Evolutionary conservation across 2,888 invertebrate species (phyloP), one percentile per base, ranked within the genome.

Genomic region (Dioctria linearis): DNA sequence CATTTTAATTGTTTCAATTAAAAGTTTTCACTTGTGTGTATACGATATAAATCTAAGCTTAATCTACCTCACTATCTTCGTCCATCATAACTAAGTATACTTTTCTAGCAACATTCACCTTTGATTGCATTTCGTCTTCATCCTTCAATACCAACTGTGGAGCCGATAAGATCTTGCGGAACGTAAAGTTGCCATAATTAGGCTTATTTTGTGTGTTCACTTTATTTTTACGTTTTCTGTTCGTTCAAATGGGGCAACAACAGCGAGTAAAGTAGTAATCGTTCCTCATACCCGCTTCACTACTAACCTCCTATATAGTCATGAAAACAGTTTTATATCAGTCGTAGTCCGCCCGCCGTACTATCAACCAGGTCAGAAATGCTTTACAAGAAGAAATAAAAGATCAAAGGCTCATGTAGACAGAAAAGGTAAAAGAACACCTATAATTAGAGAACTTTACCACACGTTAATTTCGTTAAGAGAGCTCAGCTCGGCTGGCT

Each of bases 391-490:
- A 66, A 43, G 59, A 67, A 79, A 59, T 59, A 57, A 57, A 79
- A 57, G 43, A 67, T 66, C 79, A 79, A 69, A 69, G 67, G 59
- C 76, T 61, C 25, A 25, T 25, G 76, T 40, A 63, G 63, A 43
- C 49, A 63, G 49, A 63, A 76, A 63, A 63, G 76, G 76, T 63
- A 66, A 43, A 66, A 59, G 80, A 83, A 84, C 83, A 84, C 84
- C 84, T 84, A 84, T 84, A 84, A 84, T 84, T 84, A 84, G 83
- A 83, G 84, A 84, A 83, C 83, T 84, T 84, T 83, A 84, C 84
- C 84, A 82, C 83, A 83, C 83, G 84, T 84, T 84, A 84, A 84
- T 84, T 84, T 84, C 79, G 65, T 57, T 43, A 42, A 42, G 57
- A 61, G 59, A 82, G 82, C 82, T 79, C 81, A 81, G 79, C 80